A percentile compares a stretch with the other conserved stretches of the same genome.
phyloP scores from a whole-genome alignment of 2,797 vertebrate genomes.

The Rhynchotus rufescens region DNA sequence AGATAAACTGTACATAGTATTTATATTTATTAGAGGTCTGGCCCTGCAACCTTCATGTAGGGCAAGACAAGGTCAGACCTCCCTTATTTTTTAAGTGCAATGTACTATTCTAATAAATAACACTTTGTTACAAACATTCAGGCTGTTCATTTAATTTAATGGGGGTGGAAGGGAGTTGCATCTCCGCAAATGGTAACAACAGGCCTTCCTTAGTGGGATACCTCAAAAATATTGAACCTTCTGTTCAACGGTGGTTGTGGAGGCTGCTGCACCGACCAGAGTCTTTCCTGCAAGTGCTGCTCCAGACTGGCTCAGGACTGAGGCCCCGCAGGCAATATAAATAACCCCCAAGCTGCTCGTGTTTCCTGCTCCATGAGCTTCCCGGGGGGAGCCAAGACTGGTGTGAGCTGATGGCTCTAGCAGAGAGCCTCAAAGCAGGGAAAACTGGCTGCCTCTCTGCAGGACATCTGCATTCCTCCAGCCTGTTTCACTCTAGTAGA shows the following conservation, averaged over 20 bases:
- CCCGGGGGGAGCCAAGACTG: rapidly evolving
- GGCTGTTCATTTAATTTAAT: neutral
- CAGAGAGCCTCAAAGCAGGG: neutral
- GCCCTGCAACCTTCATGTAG: neutral
- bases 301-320: neutral
- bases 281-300: neutral
- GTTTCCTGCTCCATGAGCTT: neutral
- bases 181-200: neutral
- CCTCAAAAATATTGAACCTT: too few species aligned
- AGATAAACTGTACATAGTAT: slow-evolving; percentile 84
- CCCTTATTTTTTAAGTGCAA: slow-evolving; percentile 69
- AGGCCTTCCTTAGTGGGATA: neutral
- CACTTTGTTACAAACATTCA: slow-evolving; percentile 59
- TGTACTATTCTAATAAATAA: slow-evolving; percentile 79
- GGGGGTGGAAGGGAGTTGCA: neutral
- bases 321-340: too few species aligned
- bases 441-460: neutral
- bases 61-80: slow-evolving; percentile 19
- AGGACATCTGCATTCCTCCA: neutral
- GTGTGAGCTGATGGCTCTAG: neutral
- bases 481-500: neutral
- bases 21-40: slow-evolving; percentile 84
- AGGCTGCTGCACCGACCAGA: neutral
- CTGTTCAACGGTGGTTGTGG: rapidly evolving
- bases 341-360: neutral